Evolutionary conservation across 2,797 vertebrate species (phyloP).

Genomic region (Caiman crocodilus): DNA sequence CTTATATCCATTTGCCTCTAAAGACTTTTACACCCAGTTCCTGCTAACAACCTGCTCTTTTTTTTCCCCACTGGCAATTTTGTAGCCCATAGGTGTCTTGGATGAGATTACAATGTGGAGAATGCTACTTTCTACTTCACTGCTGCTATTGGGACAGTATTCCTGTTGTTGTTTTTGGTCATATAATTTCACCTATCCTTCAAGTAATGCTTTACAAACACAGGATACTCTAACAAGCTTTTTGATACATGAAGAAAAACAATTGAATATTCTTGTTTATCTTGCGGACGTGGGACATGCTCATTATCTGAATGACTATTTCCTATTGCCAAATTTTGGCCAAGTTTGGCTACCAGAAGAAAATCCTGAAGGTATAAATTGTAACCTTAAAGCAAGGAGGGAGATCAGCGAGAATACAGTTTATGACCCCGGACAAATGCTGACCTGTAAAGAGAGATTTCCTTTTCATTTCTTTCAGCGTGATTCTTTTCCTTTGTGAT

Average conservation of each 20-base stretch:
- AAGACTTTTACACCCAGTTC: background rate
- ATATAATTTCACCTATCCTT: background rate
- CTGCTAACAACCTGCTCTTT: too few relatives aligned
- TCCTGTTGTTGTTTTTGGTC: background rate
- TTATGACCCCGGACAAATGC: constrained; percentile 9
- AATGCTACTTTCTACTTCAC: background rate
- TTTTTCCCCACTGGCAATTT: background rate
- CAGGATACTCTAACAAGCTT: background rate
- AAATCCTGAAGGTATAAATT: constrained; percentile 15
- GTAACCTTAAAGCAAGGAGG: background rate
- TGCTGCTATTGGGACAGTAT: background rate
- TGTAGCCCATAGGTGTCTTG: background rate
- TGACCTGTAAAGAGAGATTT: constrained; percentile 32
- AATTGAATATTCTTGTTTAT: constrained; percentile 38
- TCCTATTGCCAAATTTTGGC: constrained; percentile 12
- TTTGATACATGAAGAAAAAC: constrained; percentile 2
- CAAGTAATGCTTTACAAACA: background rate
- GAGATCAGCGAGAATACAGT: background rate
- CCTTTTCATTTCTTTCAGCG: constrained; percentile 10
- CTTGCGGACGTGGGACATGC: constrained; percentile 14
- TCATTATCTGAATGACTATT: constrained; percentile 10
- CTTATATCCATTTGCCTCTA: constrained; percentile 13
- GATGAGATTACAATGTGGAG: background rate
- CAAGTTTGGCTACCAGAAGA: constrained; percentile 32
- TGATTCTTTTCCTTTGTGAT: background rate